These are phyloP conservation scores for Rhizoglyphus robini DNA, from an alignment of 1,140 invertebrate species.

Conservation along the genomic window DNA sequence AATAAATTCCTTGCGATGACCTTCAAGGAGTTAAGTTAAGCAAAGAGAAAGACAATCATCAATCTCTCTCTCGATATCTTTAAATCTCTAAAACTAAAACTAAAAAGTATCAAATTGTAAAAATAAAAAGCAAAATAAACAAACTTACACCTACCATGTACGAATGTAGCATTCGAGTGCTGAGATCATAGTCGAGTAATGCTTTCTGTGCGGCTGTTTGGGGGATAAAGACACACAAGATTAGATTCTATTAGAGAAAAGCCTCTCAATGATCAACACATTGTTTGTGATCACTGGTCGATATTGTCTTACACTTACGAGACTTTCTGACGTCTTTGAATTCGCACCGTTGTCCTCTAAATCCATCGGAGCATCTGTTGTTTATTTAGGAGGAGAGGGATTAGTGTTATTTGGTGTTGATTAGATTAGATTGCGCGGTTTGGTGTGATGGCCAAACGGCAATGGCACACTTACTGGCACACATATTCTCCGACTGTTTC, in stretches of 20 bases:
- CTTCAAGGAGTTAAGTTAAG: not conserved
- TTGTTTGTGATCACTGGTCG: not conserved
- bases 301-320: constrained; percentile 7
- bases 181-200: constrained; percentile 16
- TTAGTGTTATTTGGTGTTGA: not conserved
- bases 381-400: not conserved
- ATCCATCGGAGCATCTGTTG: constrained; percentile 67
- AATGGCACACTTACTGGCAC: constrained; percentile 51
- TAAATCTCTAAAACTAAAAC: too few relatives aligned
- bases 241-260: not conserved
- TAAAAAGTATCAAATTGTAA: too few relatives aligned
- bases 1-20: not conserved
- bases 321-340: constrained; percentile 54
- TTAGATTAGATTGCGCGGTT: not conserved
- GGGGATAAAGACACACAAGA: not conserved
- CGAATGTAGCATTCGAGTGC: not conserved
- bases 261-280: not conserved
- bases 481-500: constrained; percentile 56
- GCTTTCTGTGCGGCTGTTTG: not conserved
- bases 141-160: not conserved
- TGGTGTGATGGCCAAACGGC: not conserved
- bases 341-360: constrained; percentile 64
- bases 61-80: too few relatives aligned
- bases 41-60: not conserved
- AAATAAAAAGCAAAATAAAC: not conserved